Evolutionary conservation across 92 coral and sea anemone species (phyloP).

Genomic region (Palythoa grandis): DNA sequence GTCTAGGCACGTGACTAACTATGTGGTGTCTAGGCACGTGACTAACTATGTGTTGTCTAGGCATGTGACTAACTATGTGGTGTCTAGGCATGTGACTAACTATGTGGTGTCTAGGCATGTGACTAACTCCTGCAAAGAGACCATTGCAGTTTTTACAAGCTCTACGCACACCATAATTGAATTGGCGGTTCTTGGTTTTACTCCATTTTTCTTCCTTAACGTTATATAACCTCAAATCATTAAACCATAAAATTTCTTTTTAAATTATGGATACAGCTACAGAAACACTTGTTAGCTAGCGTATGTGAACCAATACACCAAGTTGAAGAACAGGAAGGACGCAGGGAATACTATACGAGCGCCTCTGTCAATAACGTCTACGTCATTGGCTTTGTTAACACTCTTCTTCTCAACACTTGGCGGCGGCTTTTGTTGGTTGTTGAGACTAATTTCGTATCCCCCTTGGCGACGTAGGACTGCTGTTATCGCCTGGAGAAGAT

Average conservation of each 20-base stretch:
- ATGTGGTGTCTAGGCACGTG: too few species aligned
- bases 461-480: constrained; percentile 25
- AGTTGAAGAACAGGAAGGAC: constrained; percentile 31
- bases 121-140: too few species aligned
- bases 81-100: too few species aligned
- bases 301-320: constrained; percentile 41
- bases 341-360: constrained; percentile 37
- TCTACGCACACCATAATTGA: too few species aligned
- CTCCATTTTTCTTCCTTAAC: neutral
- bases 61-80: too few species aligned
- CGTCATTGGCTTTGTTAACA: constrained; percentile 8
- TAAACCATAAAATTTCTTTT: neutral
- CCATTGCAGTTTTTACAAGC: too few species aligned
- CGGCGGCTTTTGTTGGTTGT: neutral
- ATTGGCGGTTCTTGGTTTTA: too few species aligned
- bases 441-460: constrained; percentile 30
- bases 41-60: too few species aligned
- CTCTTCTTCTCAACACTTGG: neutral
- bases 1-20: too few species aligned
- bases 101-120: too few species aligned
- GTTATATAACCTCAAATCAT: neutral
- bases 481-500: constrained; percentile 3
- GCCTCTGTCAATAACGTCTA: constrained; percentile 33
- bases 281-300: neutral
- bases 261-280: neutral